These are phyloP conservation scores for Entomobrya multifasciata DNA, from an alignment of 2,888 invertebrate genomes.

Conservation along the genomic window DNA sequence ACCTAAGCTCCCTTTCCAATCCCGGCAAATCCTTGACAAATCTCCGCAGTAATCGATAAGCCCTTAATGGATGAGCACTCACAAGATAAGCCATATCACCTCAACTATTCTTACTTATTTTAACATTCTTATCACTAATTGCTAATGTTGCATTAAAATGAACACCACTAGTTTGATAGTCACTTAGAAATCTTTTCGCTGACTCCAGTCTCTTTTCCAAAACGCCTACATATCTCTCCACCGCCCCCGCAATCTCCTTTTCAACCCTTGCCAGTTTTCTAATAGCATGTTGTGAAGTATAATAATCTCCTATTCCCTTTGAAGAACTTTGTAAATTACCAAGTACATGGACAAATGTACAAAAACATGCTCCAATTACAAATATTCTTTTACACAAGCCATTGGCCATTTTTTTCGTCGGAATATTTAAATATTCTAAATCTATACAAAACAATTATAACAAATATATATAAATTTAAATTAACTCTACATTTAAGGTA, in stretches of 20 bases:
- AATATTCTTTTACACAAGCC: no score
- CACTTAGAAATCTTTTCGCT: constrained; percentile 75
- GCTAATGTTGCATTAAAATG: constrained; percentile 18
- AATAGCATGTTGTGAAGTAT: constrained; percentile 75
- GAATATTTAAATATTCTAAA: no score
- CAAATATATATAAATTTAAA: no score
- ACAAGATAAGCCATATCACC: constrained; percentile 69
- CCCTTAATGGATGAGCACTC: constrained; percentile 76
- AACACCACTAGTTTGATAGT: constrained; percentile 75
- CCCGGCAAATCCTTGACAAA: constrained; percentile 73
- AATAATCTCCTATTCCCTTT: constrained; percentile 75
- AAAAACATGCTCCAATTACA: not conserved
- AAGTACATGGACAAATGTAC: not conserved
- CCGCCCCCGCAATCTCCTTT: constrained; percentile 71
- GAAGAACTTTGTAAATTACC: not conserved
- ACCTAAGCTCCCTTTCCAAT: constrained; percentile 74
- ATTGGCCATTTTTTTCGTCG: constrained; percentile 1
- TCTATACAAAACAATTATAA: no score
- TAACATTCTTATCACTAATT: not conserved
- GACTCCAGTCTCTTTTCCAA: constrained; percentile 73
- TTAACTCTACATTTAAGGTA: no score
- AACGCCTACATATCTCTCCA: constrained; percentile 71
- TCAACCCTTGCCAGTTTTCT: constrained; percentile 75
- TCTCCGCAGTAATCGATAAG: constrained; percentile 76
- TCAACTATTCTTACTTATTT: not conserved